Percentiles rank a stretch among this genome's conserved stretches.
These are phyloP conservation scores for Parnassius mnemosyne DNA, from an alignment of 2,888 invertebrate species.

Conservation along the genomic window DNA sequence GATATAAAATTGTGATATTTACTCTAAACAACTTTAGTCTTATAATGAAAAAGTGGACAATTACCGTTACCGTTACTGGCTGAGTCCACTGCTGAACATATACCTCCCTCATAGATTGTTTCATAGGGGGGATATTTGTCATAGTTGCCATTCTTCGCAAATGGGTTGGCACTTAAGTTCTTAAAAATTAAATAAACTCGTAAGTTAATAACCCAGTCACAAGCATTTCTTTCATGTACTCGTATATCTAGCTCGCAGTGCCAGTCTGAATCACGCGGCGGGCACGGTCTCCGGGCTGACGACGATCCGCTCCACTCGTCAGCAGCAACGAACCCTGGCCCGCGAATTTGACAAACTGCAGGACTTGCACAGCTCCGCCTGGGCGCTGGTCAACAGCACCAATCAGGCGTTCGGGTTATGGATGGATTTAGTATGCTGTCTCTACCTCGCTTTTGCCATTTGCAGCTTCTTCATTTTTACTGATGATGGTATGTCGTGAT, in stretches of 20 bases:
- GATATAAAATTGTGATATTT: too few species aligned
- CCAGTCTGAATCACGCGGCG: constrained; percentile 90
- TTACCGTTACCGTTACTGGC: too few species aligned
- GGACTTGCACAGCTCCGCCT: constrained; percentile 82
- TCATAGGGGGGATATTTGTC: too few species aligned
- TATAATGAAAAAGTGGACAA: too few species aligned
- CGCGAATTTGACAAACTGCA: constrained; percentile 86
- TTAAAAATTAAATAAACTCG: too few species aligned
- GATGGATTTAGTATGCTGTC: constrained; percentile 80
- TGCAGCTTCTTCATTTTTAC: constrained; percentile 83
- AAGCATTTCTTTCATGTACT: background rate
- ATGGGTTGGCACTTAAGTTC: too few species aligned
- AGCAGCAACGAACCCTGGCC: constrained; percentile 83
- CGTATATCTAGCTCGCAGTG: constrained; percentile 85
- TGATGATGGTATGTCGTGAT: constrained; percentile 44
- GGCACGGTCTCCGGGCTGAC: constrained; percentile 90
- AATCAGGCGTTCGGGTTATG: constrained; percentile 79
- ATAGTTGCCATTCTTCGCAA: too few species aligned
- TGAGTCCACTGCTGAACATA: too few species aligned
- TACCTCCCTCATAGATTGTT: too few species aligned
- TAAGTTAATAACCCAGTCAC: too few species aligned
- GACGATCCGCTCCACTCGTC: constrained; percentile 88
- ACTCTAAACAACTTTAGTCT: too few species aligned
- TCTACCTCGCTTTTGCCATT: constrained; percentile 81
- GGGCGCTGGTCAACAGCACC: constrained; percentile 64